Conservation (phyloP, 2,113 vertebrate genomes). For the Ovibos moschatus region DNA sequence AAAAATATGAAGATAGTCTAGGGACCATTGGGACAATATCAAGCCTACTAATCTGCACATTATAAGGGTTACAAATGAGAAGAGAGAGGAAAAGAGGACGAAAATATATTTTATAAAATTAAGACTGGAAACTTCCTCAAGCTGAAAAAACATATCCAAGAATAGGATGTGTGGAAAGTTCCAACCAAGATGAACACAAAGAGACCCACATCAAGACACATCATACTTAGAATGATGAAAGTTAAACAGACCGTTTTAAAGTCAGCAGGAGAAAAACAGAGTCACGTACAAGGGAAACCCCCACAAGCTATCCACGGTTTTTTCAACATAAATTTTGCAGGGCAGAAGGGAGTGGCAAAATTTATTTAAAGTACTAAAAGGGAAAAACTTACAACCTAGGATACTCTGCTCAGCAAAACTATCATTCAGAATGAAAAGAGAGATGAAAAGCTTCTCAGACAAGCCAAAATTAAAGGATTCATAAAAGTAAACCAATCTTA, state of each 20-base stretch:
- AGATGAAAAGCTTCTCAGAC: not conserved
- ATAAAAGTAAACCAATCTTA: not conserved
- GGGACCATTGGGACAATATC: not conserved
- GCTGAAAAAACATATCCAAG: not conserved
- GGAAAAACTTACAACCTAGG: not conserved
- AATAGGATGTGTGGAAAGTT: not conserved
- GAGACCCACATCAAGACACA: not conserved
- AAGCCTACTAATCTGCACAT: not conserved
- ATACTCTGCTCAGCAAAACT: not conserved
- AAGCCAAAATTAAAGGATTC: not conserved
- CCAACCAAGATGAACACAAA: not conserved
- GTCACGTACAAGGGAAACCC: not conserved
- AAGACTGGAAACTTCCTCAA: not conserved
- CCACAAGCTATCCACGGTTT: accelerated
- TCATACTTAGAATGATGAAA: not conserved
- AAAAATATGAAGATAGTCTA: not conserved
- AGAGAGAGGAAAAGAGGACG: not conserved
- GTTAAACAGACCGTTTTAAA: not conserved
- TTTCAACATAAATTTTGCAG: not conserved
- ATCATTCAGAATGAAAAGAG: not conserved
- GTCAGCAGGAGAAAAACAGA: not conserved
- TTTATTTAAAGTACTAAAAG: not conserved
- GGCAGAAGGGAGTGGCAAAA: not conserved
- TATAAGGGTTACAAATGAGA: not conserved
- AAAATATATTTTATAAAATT: not conserved